Percentiles rank a stretch among this genome's conserved stretches.
These are phyloP conservation scores for Periparus ater DNA, from an alignment of 2,797 vertebrate species.

Conservation along the genomic window DNA sequence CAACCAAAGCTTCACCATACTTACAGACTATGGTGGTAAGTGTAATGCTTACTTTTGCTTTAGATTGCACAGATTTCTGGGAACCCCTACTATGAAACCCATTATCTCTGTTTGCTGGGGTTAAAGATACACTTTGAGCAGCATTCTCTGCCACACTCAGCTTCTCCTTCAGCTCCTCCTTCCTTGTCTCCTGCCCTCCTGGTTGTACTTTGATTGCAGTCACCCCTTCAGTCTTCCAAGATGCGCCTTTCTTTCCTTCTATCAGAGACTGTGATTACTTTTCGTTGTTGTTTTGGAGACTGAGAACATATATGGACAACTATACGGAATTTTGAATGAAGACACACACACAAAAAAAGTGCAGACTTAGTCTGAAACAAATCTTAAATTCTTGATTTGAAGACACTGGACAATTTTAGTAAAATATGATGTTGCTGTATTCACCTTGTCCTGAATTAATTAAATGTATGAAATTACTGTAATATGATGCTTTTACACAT, in stretches of 20 bases:
- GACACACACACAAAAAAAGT: neutral
- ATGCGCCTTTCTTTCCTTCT: neutral
- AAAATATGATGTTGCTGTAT: neutral
- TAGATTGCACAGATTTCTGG: neutral
- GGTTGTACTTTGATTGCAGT: neutral
- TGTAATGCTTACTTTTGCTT: neutral
- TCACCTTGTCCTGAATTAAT: neutral
- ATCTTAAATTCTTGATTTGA: neutral
- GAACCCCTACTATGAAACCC: neutral
- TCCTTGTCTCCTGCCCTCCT: neutral
- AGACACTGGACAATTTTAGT: neutral
- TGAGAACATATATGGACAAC: neutral
- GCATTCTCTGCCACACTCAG: neutral
- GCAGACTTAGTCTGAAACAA: neutral
- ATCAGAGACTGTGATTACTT: neutral
- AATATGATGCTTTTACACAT: neutral
- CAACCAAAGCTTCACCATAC: accelerated
- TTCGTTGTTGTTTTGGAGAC: neutral
- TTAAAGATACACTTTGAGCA: neutral
- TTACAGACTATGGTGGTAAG: conserved; percentile 19
- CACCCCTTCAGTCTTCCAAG: neutral
- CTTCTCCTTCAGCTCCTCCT: neutral
- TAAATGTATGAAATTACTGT: neutral
- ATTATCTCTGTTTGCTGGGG: neutral
- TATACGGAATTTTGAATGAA: neutral